Conservation (phyloP, 2,113 vertebrate genomes). For the Erythrocercus mccallii region DNA sequence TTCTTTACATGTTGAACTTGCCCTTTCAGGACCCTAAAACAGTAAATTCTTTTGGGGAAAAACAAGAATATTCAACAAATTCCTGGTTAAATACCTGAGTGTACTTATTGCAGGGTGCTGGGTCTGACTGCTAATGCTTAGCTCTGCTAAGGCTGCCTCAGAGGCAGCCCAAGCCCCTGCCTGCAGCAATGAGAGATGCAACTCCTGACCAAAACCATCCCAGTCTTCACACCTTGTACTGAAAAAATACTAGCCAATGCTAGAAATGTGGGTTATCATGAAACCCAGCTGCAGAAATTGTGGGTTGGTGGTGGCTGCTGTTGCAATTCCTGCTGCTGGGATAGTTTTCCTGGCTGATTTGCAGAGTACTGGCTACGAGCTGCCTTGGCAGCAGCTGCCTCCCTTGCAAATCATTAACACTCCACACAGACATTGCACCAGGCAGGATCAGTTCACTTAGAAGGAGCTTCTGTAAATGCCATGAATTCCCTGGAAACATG, state of each 20-base stretch:
- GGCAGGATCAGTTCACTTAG: background rate
- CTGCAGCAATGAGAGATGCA: fast-evolving
- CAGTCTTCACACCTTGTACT: too few species aligned
- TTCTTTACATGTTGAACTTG: background rate
- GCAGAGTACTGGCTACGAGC: fast-evolving
- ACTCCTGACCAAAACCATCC: background rate
- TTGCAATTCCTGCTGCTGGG: background rate
- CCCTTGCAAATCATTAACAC: background rate
- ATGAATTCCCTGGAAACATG: background rate
- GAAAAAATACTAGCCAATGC: background rate
- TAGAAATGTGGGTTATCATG: fast-evolving
- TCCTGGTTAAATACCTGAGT: background rate
- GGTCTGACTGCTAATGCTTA: background rate
- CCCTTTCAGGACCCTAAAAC: background rate
- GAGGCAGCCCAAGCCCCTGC: fast-evolving
- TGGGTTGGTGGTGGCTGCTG: background rate
- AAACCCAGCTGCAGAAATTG: background rate
- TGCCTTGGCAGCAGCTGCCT: background rate
- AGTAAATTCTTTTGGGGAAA: background rate
- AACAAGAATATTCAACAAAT: background rate
- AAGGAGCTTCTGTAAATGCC: background rate
- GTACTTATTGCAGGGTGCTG: background rate
- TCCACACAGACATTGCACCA: fast-evolving
- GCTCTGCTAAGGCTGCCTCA: background rate
- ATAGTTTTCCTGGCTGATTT: background rate